phyloP scores from a whole-genome alignment of 2,113 vertebrate species.

The Girardinichthys multiradiatus region DNA sequence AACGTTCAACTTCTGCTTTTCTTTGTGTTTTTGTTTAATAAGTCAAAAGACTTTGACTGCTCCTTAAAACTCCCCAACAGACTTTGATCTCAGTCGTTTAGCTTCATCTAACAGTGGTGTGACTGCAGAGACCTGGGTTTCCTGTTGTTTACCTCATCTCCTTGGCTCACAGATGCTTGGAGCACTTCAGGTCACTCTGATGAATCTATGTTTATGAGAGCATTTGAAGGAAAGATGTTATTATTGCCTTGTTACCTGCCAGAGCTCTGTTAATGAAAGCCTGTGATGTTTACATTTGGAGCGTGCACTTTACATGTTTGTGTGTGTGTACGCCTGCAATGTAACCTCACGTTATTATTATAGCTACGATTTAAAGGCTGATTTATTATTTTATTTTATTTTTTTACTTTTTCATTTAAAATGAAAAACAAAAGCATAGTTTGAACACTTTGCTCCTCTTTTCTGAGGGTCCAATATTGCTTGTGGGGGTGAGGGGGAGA shows the following conservation, averaged over 20 bases:
- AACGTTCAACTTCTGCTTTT: too few relatives aligned
- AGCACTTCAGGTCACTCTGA: slow-evolving; percentile 52
- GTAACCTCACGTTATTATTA: slow-evolving; percentile 8
- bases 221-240: slow-evolving; percentile 37
- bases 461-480: slow-evolving; percentile 1
- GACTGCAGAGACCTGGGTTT: slow-evolving; percentile 36
- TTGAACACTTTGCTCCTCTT: not conserved
- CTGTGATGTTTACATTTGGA: slow-evolving; percentile 34
- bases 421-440: not conserved
- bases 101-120: slow-evolving; percentile 15
- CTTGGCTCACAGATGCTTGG: slow-evolving; percentile 47
- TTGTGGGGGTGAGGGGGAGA: not conserved
- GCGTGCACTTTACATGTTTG: slow-evolving; percentile 18
- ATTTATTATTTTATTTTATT: slow-evolving; percentile 24
- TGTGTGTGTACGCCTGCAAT: slow-evolving; percentile 17
- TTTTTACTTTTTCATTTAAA: not conserved
- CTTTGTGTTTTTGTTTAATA: not conserved
- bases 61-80: not conserved
- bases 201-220: slow-evolving; percentile 67
- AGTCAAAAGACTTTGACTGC: not conserved
- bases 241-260: slow-evolving; percentile 48
- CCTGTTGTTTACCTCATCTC: slow-evolving; percentile 56
- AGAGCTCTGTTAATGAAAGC: slow-evolving; percentile 48
- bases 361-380: slow-evolving; percentile 19
- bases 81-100: slow-evolving; percentile 10